phyloP scores from a whole-genome alignment of 2,888 invertebrate species.

The Ctenicera cuprea region DNA sequence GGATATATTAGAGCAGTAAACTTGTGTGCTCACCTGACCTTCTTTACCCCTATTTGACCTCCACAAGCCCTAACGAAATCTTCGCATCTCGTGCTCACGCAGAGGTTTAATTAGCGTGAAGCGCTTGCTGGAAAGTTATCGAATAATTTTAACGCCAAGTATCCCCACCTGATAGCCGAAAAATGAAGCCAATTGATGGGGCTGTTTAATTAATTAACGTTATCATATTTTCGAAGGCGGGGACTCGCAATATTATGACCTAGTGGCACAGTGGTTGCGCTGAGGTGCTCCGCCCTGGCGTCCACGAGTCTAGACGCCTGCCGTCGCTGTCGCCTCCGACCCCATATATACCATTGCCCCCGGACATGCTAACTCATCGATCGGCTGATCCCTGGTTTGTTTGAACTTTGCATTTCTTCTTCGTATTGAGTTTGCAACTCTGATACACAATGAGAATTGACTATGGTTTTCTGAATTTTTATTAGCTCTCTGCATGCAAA shows the following conservation, averaged over 20 bases:
- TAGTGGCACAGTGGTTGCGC: slow-evolving; percentile 64
- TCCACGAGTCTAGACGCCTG: slow-evolving; percentile 69
- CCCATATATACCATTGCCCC: slow-evolving; percentile 61
- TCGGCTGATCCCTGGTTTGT: slow-evolving; percentile 46
- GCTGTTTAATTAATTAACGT: slow-evolving; percentile 16
- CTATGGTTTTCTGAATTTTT: slow-evolving; percentile 15
- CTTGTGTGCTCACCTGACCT: slow-evolving; percentile 51
- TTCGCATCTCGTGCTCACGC: slow-evolving; percentile 25
- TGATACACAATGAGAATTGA: slow-evolving; percentile 6
- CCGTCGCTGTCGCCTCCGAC: slow-evolving; percentile 65
- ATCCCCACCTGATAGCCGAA: slow-evolving; percentile 11
- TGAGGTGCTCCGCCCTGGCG: slow-evolving; percentile 67
- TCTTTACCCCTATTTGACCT: slow-evolving; percentile 48
- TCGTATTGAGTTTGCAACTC: slow-evolving; percentile 28
- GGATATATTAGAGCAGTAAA: slow-evolving; percentile 49
- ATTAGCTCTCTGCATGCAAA: not conserved
- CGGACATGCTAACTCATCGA: slow-evolving; percentile 64
- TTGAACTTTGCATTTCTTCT: slow-evolving; percentile 37
- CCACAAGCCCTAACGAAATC: slow-evolving; percentile 39
- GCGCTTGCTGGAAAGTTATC: slow-evolving; percentile 23
- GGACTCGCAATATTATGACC: slow-evolving; percentile 58
- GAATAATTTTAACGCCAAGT: slow-evolving; percentile 23
- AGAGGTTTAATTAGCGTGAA: slow-evolving; percentile 28
- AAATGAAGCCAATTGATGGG: slow-evolving; percentile 27
- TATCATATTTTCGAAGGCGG: slow-evolving; percentile 25